Conservation (phyloP, 2,888 invertebrate species). For the Philereme transversata region DNA sequence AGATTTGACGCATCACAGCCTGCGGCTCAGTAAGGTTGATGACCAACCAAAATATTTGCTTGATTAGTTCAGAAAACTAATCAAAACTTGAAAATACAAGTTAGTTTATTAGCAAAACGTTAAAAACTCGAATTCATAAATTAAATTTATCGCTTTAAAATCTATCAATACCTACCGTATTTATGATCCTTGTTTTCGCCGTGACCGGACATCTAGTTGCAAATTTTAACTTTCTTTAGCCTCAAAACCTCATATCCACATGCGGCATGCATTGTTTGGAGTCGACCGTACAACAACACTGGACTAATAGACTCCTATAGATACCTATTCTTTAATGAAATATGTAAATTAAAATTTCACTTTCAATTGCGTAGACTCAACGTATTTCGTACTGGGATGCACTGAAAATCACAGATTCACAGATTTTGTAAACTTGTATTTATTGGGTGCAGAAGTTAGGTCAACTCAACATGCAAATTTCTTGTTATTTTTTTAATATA, state of each 20-base stretch:
- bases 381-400: background rate
- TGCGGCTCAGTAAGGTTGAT: slow-evolving; percentile 7
- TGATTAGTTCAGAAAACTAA: background rate
- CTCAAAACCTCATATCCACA: slow-evolving; percentile 77
- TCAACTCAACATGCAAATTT: no score
- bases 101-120: slow-evolving; percentile 20
- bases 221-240: slow-evolving; percentile 82
- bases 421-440: background rate
- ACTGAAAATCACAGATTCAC: background rate
- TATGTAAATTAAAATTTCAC: slow-evolving; percentile 32
- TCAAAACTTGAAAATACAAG: slow-evolving; percentile 20
- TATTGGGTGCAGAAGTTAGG: background rate
- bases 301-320: slow-evolving; percentile 17
- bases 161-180: slow-evolving; percentile 41
- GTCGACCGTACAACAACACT: slow-evolving; percentile 52
- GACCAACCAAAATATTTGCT: slow-evolving; percentile 17
- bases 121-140: slow-evolving; percentile 16
- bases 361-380: slow-evolving; percentile 11
- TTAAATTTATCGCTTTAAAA: slow-evolving; percentile 31
- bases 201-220: slow-evolving; percentile 64
- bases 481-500: no score
- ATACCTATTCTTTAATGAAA: slow-evolving; percentile 27
- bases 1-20: background rate
- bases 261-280: slow-evolving; percentile 72
- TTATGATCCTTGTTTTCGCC: slow-evolving; percentile 49